Percentiles rank a stretch among this genome's conserved stretches.
These are phyloP conservation scores for Caenorhabditis imperialis DNA, from an alignment of 2,888 invertebrate genomes.

Conservation along the genomic window DNA sequence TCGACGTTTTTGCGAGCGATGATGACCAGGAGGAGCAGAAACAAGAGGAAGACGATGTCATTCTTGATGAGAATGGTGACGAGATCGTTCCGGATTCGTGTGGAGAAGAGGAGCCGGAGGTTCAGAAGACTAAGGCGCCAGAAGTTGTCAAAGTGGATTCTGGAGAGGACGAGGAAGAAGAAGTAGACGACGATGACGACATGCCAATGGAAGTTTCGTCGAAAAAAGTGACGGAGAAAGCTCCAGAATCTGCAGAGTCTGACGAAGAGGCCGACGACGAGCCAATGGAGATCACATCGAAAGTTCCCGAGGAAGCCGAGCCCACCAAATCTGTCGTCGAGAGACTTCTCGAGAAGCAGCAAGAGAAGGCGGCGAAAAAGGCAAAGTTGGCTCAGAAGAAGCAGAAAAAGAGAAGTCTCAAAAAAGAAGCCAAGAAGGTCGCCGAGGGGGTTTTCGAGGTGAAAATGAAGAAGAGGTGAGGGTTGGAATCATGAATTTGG, in stretches of 20 bases:
- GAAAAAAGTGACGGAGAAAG: not conserved
- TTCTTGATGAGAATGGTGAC: no score
- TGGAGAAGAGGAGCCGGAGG: not conserved
- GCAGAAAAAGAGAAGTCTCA: slow-evolving; percentile 32
- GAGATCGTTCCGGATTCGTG: not conserved
- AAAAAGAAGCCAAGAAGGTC: slow-evolving; percentile 40
- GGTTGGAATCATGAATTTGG: not conserved
- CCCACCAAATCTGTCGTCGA: slow-evolving; percentile 15
- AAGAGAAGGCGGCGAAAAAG: slow-evolving; percentile 15
- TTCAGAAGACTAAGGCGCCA: not conserved
- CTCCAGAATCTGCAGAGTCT: not conserved
- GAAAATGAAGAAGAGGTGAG: slow-evolving; percentile 46
- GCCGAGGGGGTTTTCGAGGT: slow-evolving; percentile 38
- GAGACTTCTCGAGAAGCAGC: slow-evolving; percentile 39
- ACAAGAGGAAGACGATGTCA: no score
- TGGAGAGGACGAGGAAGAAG: not conserved
- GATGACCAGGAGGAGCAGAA: no score
- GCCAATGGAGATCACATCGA: slow-evolving; percentile 23
- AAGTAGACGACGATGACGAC: slow-evolving; percentile 15
- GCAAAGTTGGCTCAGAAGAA: slow-evolving; percentile 31
- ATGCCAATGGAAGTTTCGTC: slow-evolving; percentile 19
- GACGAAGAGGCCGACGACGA: slow-evolving; percentile 18
- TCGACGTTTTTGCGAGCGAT: not conserved
- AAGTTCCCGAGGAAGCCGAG: slow-evolving; percentile 2
- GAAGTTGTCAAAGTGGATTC: not conserved